These are phyloP conservation scores for Pentalonia nigronervosa DNA, from an alignment of 1,140 invertebrate genomes.

Conservation along the genomic window DNA sequence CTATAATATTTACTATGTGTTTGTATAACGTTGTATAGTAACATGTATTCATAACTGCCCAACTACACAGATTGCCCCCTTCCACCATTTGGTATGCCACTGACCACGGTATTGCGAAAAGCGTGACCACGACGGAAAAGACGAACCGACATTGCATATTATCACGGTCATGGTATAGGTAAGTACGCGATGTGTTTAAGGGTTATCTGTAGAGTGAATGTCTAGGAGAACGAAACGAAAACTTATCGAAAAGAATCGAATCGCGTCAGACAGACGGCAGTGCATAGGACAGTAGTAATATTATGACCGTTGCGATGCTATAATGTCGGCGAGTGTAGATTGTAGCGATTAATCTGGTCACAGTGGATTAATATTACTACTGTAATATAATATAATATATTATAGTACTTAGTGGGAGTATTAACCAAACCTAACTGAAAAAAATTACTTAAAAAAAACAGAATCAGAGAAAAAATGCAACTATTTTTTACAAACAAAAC, in stretches of 20 bases:
- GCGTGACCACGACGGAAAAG: background rate
- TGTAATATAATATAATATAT: too few relatives aligned
- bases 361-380: too few relatives aligned
- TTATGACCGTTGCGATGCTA: background rate
- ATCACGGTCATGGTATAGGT: background rate
- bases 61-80: background rate
- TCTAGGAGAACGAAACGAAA: background rate
- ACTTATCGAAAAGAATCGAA: background rate
- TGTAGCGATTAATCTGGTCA: background rate
- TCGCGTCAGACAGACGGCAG: background rate
- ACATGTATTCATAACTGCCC: background rate
- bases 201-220: background rate
- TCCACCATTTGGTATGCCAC: background rate
- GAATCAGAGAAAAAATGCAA: background rate
- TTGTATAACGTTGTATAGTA: too few relatives aligned
- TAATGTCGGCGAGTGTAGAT: background rate
- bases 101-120: background rate
- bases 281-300: background rate
- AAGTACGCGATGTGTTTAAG: background rate
- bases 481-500: background rate
- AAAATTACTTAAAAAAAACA: background rate
- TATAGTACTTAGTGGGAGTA: background rate
- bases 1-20: too few relatives aligned
- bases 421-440: background rate
- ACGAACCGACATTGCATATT: background rate